Base-by-base conservation (phyloP, 2,113 vertebrate genomes). In the Leucopsar rothschildi region DNA sequence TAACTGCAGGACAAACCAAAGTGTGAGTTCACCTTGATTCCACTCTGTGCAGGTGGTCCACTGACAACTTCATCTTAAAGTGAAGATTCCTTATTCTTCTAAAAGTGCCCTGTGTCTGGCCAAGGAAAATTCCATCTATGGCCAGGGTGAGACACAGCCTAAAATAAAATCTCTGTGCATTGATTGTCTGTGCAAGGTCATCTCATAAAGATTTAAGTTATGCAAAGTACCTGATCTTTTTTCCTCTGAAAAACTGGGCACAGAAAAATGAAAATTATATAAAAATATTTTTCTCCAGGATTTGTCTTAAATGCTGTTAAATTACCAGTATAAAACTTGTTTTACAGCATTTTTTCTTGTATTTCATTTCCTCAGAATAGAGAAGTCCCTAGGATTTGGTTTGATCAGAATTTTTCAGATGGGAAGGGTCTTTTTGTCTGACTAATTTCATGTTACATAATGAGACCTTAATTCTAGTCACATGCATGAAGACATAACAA, bases 31-130 rank as follows among this genome's bases (percentile, higher is more conserved):
- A 7, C 13, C 33, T 24, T 27, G 2, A 6, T 52, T 15, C 56
- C 5, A 0, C 22, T 37, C 15, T 12, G 0, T 28, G 49, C 13
- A 53, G 39, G 37, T 39, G n/a, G 39, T 27, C 22, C 79, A 5
- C 22, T 37, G 55, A 11, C 4, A 15, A 12, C 60, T 59, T 53
- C 31, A n/a, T 31, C 64, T 53, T 52, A 35, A 61, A 44, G 63
- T 27, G 70, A 56, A 37, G 33, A 24, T 12, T 13, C 5, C 11
- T 72, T 68, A 3, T 24, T 13, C 50, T 75, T 56, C 2, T 3
- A 28, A 53, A 44, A 57, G 13, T 39, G 5, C n/a, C 3, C 24
- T 24, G 6, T 3, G 9, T 16, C 50, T 53, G 27, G 18, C 5
- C 42, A 24, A 35, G 19, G 78, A 77, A 44, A 29, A 53, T 29